Base-by-base conservation (phyloP, 2,113 vertebrate genomes). In the Okapia johnstoni region DNA sequence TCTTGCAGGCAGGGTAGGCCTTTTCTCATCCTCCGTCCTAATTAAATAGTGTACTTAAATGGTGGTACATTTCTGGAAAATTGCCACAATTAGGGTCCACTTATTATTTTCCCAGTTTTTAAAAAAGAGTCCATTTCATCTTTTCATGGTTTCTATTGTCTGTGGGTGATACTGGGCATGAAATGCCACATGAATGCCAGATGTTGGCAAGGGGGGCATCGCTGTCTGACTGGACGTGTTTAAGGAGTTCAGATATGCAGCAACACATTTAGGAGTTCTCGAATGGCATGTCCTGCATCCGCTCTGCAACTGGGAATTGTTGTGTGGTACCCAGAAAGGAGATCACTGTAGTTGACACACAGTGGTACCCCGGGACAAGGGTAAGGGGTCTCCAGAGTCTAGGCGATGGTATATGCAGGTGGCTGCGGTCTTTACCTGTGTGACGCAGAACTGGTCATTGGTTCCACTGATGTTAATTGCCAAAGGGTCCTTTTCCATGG, bases 251-350 rank as follows among this genome's bases (percentile, higher is more conserved):
- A 55, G 7, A 12, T 16, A 7, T 0, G 16, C 0, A 9, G 26
- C 48, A 14, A 85, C 14, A 15, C 3, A 0, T 7, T 43, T 13
- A 46, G 85, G 84, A 43, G 13, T 43, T 17, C 55, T 54, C 36
- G 30, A 3, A 33, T 3, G 46, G 23, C 1, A 9, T 2, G 11
- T n/a, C 6, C 43, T 54, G 3, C 57, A 0, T n/a, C 61, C 12
- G 5, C n/a, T 63, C 33, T 60, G 43, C 55, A 36, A 8, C 3
- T 8, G 25, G 81, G 19, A 36, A 33, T 52, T 28, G 7, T 16
- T 23, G 12, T 11, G 17, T 17, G 60, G 16, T 54, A 6, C 36
- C 85, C 23, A 70, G 30, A 57, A 70, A n/a, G 33, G 25, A 15
- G 2, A 3, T 26, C 43, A 7, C n/a, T 3, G 30, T n/a, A 54